Evolutionary conservation across 2,113 vertebrate species (phyloP).

Genomic region (Sula dactylatra): DNA sequence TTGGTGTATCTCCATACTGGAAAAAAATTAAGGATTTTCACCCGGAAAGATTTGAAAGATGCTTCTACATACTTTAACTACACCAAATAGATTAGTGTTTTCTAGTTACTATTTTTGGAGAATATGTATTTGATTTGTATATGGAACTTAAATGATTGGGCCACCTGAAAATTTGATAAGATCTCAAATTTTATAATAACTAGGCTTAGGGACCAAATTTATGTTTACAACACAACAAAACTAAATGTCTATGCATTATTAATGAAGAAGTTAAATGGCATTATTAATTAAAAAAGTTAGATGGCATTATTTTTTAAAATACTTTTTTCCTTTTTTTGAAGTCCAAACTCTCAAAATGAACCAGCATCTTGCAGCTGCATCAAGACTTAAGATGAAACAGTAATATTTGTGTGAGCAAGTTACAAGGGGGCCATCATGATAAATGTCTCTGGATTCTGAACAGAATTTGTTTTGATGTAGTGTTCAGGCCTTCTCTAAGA

Average conservation of each 20-base stretch:
- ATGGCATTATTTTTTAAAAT: neutral
- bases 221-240: neutral
- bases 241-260: neutral
- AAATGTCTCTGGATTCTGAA: neutral
- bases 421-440: neutral
- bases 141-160: neutral
- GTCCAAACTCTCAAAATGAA: neutral
- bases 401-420: neutral
- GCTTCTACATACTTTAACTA: neutral
- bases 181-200: neutral
- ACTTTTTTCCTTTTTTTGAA: neutral
- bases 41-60: neutral
- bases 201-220: neutral
- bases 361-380: neutral
- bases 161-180: neutral
- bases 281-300: neutral
- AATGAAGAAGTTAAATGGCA: accelerated
- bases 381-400: neutral
- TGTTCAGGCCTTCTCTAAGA: neutral
- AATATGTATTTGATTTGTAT: neutral
- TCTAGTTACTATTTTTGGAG: neutral
- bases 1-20: neutral
- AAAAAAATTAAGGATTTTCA: neutral
- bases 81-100: neutral
- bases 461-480: neutral